Base-by-base conservation (phyloP, 2,113 vertebrate species). In the Chascanopsetta lugubris region DNA sequence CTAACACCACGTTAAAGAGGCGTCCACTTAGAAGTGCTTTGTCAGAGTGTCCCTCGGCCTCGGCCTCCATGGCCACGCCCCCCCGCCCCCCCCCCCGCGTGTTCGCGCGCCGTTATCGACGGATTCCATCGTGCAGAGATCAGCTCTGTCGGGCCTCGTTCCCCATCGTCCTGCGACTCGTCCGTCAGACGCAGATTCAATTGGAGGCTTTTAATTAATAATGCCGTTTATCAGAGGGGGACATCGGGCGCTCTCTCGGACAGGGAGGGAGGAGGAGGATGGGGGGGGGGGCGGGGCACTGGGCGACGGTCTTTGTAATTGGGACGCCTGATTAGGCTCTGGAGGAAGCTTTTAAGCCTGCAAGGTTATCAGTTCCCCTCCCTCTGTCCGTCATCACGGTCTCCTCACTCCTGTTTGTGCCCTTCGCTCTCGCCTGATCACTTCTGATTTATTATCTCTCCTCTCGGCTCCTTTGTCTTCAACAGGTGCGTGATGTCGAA, bases 121-220 rank as follows among this genome's bases (percentile, higher is more conserved):
- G 56, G 69, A 87, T 85, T 79, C 72, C 80, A 88, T 89, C 87
- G 66, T 63, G 61, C 54, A 83, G 80, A 68, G 86, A 87, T 80
- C 79, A 83, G 69, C 81, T 78, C 63, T 75, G 80, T 80, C 89
- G 79, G 77, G 82, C 80, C 86, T 81, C 77, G 79, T 50, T 67
- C 81, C 83, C 84, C 88, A 87, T 91, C 72, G 74, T 84, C 80
- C 77, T 9, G 27, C 85, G 75, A 73, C 87, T 89, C 66, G 84
- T 91, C 89, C 88, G 82, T 91, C 88, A 91, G 79, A 71, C 79
- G 49, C 75, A 88, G 87, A 93, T 92, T 91, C 88, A 92, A 92
- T 91, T 93, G 88, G 79, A 70, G 72, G 69, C 84, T 86, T 87
- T 91, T 92, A 93, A 93, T 93, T 92, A 93, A 93, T 92, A 92